phyloP scores from a whole-genome alignment of 2,797 vertebrate genomes.

The Alca torda region DNA sequence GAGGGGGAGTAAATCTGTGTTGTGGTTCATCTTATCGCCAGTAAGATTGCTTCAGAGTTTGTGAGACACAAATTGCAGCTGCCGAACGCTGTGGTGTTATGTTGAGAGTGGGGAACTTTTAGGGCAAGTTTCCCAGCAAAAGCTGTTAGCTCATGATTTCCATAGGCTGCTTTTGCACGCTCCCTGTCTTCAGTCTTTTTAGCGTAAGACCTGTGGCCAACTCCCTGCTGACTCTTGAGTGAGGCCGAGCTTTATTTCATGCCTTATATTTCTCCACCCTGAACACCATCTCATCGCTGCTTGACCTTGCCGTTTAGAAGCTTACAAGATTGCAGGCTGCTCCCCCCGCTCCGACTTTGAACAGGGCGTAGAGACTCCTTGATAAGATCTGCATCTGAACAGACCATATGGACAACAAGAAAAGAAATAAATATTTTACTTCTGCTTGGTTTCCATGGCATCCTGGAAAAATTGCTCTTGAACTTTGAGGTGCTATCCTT shows the following conservation, averaged over 20 bases:
- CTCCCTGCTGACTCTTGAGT: neutral
- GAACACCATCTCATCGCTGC: neutral
- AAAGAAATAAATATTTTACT: neutral
- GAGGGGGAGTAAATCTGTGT: neutral
- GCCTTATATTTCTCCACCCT: neutral
- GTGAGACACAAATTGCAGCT: neutral
- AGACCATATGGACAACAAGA: neutral
- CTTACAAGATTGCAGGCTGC: neutral
- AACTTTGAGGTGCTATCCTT: neutral
- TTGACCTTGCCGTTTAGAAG: neutral
- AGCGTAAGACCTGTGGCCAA: neutral
- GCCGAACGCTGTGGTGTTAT: neutral
- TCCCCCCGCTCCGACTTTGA: neutral
- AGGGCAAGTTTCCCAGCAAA: neutral
- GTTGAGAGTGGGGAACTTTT: neutral
- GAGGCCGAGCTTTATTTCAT: neutral
- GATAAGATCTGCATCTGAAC: neutral
- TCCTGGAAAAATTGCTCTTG: neutral
- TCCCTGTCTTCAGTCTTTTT: neutral
- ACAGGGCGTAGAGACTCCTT: neutral
- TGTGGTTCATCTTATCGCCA: neutral
- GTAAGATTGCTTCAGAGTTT: neutral
- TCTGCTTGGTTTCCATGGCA: neutral
- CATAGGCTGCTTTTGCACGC: neutral
- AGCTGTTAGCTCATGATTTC: constrained; percentile 21